These are phyloP conservation scores for Aricia artaxerxes DNA, from an alignment of 2,888 invertebrate species.

Conservation along the genomic window DNA sequence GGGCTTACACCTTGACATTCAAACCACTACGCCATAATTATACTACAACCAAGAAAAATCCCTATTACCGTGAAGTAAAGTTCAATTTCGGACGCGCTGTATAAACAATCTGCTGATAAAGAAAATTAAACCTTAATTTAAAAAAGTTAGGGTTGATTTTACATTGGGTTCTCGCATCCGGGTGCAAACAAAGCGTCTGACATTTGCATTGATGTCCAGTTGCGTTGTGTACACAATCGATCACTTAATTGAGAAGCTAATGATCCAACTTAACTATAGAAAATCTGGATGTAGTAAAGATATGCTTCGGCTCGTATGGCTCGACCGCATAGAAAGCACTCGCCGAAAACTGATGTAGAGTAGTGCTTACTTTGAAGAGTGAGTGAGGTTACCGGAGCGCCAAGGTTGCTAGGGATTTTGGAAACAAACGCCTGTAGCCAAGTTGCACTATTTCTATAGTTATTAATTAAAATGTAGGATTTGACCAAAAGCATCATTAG, in stretches of 20 bases:
- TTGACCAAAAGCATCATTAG: no score
- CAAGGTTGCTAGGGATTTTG: no score
- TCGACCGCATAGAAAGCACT: neutral
- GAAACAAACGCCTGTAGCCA: no score
- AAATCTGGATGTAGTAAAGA: neutral
- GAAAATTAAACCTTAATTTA: neutral
- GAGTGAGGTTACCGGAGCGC: no score
- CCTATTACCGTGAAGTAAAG: neutral
- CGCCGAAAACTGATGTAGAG: no score
- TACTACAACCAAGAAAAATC: constrained; percentile 35
- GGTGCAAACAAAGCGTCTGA: constrained; percentile 43
- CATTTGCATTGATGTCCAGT: constrained; percentile 46
- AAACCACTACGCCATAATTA: constrained; percentile 41
- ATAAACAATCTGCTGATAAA: neutral
- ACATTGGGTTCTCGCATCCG: constrained; percentile 39
- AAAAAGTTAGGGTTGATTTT: constrained; percentile 33
- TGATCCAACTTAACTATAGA: neutral
- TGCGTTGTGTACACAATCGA: constrained; percentile 31
- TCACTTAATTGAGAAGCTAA: constrained; percentile 21
- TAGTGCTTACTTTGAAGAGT: no score
- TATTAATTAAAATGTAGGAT: no score
- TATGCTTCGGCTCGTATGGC: neutral
- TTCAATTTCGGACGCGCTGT: neutral
- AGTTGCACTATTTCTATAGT: no score
- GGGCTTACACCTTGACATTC: constrained; percentile 64